These are phyloP conservation scores for Xylocampa areola DNA, from an alignment of 2,888 invertebrate species.

Conservation along the genomic window DNA sequence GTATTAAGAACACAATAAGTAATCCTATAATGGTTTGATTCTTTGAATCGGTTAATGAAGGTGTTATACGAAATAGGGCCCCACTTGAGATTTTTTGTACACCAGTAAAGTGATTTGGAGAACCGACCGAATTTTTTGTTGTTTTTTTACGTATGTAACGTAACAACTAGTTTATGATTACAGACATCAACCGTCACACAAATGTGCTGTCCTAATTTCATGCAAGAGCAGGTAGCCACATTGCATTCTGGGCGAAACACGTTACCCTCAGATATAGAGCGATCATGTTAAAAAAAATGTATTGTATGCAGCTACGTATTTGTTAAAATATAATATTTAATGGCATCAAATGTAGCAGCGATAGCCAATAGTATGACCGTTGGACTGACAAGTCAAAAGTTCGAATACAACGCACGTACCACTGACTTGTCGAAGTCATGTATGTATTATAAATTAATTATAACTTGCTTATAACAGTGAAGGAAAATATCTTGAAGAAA, in stretches of 20 bases:
- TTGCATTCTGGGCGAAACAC: not conserved
- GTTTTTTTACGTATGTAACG: conserved; percentile 6
- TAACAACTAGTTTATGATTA: conserved; percentile 16
- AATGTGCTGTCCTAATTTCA: conserved; percentile 11
- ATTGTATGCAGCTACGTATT: not conserved
- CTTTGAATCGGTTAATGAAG: not conserved
- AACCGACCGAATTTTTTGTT: conserved; percentile 18
- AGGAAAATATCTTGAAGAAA: no score
- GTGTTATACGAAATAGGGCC: not conserved
- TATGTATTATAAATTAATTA: no score
- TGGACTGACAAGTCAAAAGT: no score
- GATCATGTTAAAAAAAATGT: no score
- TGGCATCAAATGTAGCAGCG: no score
- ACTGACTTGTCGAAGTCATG: no score
- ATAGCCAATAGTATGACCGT: no score
- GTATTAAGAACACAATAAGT: not conserved
- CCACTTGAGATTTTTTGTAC: conserved; percentile 16
- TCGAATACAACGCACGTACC: no score
- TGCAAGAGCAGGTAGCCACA: conserved; percentile 15
- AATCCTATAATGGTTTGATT: not conserved
- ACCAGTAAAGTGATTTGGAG: not conserved
- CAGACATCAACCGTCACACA: conserved; percentile 1
- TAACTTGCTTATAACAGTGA: no score
- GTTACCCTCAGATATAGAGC: not conserved
- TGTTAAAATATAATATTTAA: not conserved